A percentile compares a stretch with the other conserved stretches of the same genome.
Conservation (phyloP, 2,113 vertebrate genomes). For the Tauraco erythrolophus region DNA sequence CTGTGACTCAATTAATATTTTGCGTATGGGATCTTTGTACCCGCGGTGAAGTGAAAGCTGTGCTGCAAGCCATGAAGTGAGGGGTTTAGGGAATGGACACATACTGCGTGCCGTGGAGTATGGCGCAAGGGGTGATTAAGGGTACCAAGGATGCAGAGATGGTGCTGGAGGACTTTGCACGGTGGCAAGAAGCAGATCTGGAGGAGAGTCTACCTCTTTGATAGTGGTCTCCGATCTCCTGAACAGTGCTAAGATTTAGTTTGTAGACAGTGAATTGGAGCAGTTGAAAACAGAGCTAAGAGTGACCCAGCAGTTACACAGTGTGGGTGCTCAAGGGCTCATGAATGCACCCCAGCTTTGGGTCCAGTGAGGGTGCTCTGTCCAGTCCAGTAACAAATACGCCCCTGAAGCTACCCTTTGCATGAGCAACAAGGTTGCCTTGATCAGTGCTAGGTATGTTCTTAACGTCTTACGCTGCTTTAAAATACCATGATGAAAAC, state of each 20-base stretch:
- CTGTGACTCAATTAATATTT: background rate
- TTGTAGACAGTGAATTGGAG: background rate
- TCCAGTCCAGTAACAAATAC: background rate
- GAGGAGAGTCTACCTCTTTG: background rate
- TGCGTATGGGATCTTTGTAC: background rate
- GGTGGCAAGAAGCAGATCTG: background rate
- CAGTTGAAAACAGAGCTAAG: background rate
- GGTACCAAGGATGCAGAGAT: background rate
- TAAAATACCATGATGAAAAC: background rate
- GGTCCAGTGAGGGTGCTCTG: background rate
- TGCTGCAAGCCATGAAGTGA: background rate
- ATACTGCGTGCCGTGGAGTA: accelerated
- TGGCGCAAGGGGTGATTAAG: background rate
- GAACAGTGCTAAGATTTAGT: background rate
- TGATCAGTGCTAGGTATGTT: background rate
- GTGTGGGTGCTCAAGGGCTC: background rate
- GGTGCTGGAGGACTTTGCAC: background rate
- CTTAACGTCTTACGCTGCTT: background rate
- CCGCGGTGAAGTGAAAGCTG: background rate
- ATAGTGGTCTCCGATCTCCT: background rate
- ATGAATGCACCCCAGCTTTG: background rate
- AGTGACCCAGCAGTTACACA: background rate
- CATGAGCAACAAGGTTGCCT: background rate
- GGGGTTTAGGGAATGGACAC: background rate
- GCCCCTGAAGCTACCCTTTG: background rate